A percentile compares a stretch with the other conserved stretches of the same genome.
These are phyloP conservation scores for Hylaeus volcanicus DNA, from an alignment of 1,140 invertebrate species.

Conservation along the genomic window DNA sequence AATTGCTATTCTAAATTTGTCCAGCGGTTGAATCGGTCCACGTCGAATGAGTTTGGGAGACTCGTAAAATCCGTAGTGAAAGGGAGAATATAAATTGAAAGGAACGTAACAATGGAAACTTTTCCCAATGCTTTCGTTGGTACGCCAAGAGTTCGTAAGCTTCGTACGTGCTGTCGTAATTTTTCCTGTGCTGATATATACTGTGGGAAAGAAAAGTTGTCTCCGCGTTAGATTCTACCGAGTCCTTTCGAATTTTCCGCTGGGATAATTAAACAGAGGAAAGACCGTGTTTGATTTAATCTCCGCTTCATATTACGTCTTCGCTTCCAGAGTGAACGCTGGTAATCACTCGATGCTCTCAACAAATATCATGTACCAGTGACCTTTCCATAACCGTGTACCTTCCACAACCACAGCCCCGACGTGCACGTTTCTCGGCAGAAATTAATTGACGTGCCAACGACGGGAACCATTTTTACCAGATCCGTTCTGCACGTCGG, in stretches of 20 bases:
- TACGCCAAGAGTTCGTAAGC: too few species aligned
- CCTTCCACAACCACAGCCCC: conserved; percentile 16
- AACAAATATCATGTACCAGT: conserved; percentile 47
- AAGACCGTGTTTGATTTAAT: conserved; percentile 22
- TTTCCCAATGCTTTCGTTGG: not conserved
- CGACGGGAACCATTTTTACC: conserved; percentile 16
- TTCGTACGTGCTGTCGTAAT: too few species aligned
- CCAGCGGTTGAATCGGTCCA: not conserved
- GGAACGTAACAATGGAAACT: not conserved
- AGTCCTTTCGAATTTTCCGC: not conserved
- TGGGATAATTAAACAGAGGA: conserved; percentile 1
- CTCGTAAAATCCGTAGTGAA: not conserved
- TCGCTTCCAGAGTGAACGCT: not conserved
- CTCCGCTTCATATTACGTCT: conserved; percentile 5
- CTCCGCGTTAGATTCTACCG: not conserved
- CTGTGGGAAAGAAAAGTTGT: conserved; percentile 5
- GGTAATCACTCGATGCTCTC: conserved; percentile 38
- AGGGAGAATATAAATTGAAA: not conserved
- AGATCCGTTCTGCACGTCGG: not conserved
- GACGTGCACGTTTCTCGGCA: conserved; percentile 7
- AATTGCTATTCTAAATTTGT: not conserved
- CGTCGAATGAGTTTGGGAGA: not conserved
- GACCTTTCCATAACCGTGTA: conserved; percentile 42
- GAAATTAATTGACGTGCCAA: conserved; percentile 46
- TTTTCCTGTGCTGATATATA: too few species aligned